Evolutionary conservation across 2,888 invertebrate genomes (phyloP).

Genomic region (Trichacis sp.): DNA sequence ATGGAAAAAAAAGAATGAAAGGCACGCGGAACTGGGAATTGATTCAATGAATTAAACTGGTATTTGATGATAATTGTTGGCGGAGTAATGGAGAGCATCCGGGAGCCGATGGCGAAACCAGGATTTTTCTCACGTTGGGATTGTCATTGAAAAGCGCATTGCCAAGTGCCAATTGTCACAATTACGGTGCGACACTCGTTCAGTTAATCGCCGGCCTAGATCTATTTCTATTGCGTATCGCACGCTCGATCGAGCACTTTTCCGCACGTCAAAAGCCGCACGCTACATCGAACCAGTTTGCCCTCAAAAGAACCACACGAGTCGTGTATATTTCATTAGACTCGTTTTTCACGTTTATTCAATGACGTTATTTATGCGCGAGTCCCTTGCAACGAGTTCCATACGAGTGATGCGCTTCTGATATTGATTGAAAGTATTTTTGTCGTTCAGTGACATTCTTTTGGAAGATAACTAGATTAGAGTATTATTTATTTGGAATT

Average conservation of each 20-base stretch:
- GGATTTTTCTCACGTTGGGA: conserved; percentile 32
- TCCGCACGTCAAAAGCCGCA: conserved; percentile 19
- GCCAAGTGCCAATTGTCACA: conserved; percentile 38
- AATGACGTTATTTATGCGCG: background rate
- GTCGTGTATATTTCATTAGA: conserved; percentile 2
- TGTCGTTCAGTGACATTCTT: too few species aligned
- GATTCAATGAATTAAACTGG: background rate
- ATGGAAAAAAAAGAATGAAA: too few species aligned
- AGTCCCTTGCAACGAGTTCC: too few species aligned
- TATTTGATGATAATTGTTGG: background rate
- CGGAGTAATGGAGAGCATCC: background rate
- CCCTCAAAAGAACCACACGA: conserved; percentile 2
- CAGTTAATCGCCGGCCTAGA: conserved; percentile 40
- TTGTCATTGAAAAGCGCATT: conserved; percentile 35
- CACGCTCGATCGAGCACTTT: conserved; percentile 39
- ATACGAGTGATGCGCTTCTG: too few species aligned
- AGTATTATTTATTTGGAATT: too few species aligned
- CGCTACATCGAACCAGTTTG: conserved; percentile 15
- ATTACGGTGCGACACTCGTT: conserved; percentile 38
- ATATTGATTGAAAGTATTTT: too few species aligned
- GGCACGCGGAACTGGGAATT: too few species aligned
- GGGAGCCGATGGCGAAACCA: background rate
- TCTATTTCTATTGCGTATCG: conserved; percentile 37
- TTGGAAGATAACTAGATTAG: too few species aligned
- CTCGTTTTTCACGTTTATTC: background rate